Percentiles rank a stretch among this genome's conserved stretches.
Conservation (phyloP, 2,113 vertebrate species). For the Tachysurus fulvidraco region DNA sequence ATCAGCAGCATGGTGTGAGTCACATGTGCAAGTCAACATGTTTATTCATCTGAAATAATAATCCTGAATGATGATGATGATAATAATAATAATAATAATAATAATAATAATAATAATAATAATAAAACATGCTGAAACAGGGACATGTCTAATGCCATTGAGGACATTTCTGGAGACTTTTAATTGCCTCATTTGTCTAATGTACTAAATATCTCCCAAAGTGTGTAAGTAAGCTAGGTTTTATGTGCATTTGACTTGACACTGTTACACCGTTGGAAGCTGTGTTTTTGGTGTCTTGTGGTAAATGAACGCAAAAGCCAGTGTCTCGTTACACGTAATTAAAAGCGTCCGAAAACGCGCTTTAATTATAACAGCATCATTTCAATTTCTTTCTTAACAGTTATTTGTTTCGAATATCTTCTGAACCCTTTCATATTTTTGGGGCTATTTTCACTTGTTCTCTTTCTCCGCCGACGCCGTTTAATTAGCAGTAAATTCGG, state of each 20-base stretch:
- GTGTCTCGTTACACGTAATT: constrained; percentile 7
- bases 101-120: not conserved
- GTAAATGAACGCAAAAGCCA: not conserved
- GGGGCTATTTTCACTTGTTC: constrained; percentile 50
- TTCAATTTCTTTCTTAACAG: constrained; percentile 20
- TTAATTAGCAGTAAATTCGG: constrained; percentile 61
- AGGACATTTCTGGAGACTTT: not conserved
- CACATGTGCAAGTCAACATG: not conserved
- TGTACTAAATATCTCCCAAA: not conserved
- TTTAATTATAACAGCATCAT: constrained; percentile 7
- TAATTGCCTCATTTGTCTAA: not conserved
- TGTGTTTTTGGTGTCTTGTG: constrained; percentile 14
- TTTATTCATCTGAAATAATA: not conserved
- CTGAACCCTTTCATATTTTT: constrained; percentile 43
- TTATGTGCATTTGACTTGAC: not conserved
- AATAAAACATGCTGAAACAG: not conserved
- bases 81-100: not conserved
- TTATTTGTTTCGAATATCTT: constrained; percentile 29
- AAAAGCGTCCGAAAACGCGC: constrained; percentile 18
- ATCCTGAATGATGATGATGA: not conserved
- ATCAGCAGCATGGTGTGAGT: not conserved
- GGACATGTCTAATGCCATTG: not conserved
- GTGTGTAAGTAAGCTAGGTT: not conserved
- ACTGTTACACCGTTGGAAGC: not conserved
- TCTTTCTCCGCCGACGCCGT: constrained; percentile 54